phyloP scores from a whole-genome alignment of 2,797 vertebrate species.

The Catostomus latipinnis region DNA sequence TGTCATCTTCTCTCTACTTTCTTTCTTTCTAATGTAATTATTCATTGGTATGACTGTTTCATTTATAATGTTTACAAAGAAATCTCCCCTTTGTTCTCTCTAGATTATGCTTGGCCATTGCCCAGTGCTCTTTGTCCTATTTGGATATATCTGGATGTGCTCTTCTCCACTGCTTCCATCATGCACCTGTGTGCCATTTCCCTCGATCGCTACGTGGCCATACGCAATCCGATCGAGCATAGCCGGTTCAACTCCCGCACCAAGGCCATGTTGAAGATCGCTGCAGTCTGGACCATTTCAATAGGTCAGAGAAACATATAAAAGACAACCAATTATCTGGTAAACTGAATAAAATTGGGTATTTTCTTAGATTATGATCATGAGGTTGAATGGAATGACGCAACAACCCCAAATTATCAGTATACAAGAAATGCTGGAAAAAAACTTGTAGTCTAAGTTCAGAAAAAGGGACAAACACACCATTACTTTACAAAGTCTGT shows the following conservation, averaged over 20 bases:
- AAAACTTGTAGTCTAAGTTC: no score
- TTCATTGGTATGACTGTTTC: background rate
- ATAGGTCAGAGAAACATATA: conserved; percentile 82
- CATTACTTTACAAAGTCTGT: background rate
- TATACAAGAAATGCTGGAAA: background rate
- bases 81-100: conserved; percentile 14
- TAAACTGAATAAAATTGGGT: background rate
- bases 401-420: background rate
- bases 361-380: background rate
- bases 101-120: conserved; percentile 96
- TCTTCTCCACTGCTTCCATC: conserved; percentile 98
- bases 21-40: background rate
- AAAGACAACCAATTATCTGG: background rate
- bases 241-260: conserved; percentile 99
- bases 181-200: conserved; percentile 99
- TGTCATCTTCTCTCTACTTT: background rate
- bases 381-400: background rate
- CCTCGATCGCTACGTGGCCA: conserved; percentile 97
- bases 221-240: conserved; percentile 98
- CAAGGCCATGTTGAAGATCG: conserved; percentile 99
- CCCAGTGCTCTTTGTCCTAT: conserved; percentile 93
- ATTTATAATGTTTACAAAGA: conserved; percentile 2
- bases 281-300: conserved; percentile 98
- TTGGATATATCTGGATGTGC: conserved; percentile 98
- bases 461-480: background rate